Conservation (phyloP, 2,113 vertebrate species). For the Podarcis muralis region DNA sequence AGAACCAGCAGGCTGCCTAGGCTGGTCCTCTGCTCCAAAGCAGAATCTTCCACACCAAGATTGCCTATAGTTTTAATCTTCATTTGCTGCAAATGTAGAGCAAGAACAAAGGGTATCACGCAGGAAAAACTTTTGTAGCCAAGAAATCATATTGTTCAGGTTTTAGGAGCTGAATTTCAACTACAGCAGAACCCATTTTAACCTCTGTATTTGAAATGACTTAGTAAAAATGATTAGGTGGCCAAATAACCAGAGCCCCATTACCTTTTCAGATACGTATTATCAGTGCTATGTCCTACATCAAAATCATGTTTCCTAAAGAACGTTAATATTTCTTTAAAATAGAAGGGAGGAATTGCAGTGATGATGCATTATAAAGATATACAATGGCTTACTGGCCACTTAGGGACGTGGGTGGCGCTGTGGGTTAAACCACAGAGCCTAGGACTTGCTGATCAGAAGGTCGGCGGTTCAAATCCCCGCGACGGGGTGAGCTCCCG, state of each 20-base stretch:
- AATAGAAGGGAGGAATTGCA: too few relatives aligned
- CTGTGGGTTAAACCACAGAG: too few relatives aligned
- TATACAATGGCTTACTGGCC: too few relatives aligned
- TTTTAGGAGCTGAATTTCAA: background rate
- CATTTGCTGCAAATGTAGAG: background rate
- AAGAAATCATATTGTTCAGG: background rate
- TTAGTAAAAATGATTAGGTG: background rate
- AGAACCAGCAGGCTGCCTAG: background rate
- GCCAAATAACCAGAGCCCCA: background rate
- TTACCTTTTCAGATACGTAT: background rate
- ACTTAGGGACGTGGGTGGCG: too few relatives aligned
- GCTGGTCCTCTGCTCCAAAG: background rate
- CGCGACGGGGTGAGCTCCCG: too few relatives aligned
- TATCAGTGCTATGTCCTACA: background rate
- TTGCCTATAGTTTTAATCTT: background rate
- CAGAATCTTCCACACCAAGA: background rate
- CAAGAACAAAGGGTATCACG: background rate
- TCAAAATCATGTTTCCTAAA: too few relatives aligned
- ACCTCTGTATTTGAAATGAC: too few relatives aligned
- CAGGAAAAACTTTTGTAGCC: background rate
- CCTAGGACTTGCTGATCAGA: too few relatives aligned
- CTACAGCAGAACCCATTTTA: background rate
- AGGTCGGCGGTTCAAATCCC: too few relatives aligned
- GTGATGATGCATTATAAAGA: too few relatives aligned
- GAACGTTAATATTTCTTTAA: too few relatives aligned